Base-by-base conservation (phyloP, 2,113 vertebrate genomes). In the Otocyon megalotis region DNA sequence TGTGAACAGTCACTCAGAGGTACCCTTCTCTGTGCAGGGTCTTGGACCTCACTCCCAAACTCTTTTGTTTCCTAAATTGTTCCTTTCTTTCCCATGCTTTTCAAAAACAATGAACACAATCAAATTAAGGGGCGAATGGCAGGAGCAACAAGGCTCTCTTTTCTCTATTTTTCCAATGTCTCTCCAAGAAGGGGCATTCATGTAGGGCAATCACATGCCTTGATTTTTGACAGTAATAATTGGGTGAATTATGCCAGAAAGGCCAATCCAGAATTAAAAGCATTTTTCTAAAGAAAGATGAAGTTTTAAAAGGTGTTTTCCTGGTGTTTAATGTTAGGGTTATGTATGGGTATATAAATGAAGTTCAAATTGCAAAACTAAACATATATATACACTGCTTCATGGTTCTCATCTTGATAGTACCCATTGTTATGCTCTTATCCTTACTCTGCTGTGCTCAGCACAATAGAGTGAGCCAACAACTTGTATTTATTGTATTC, bases 311-410 rank as follows among this genome's bases (percentile, higher is more conserved):
- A 90, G 53, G 8, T 74, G 3, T 76, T 90, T 92, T 83, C 11
- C 67, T 92, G 32, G 43, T 90, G 93, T 92, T 94, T 83, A 89
- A 94, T 94, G 71, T 89, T 32, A 65, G 63, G 24, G 6, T 35
- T 93, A 77, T 13, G 5, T 80, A 63, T 92, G 24, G 85, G 16
- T 81, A 30, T 76, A 9, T 91, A 89, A 90, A 69, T 92, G 54
- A 94, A n/a, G 10, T 71, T 94, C 54, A 91, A 67, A 96, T 87
- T 74, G 17, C 22, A 86, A 54, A 97, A 28, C 9, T 53, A 8
- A 84, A 53, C n/a, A 74, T 48, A 82, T 26, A 43, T 77, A 53
- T 12, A 77, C 35, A 43, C 19, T 67, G 7, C 54, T 88, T 90
- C 48, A 48, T 3, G 32, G 48, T 65, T 80, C 63, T 84, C 7